A percentile compares a stretch with the other conserved stretches of the same genome.
phyloP scores from a whole-genome alignment of 2,888 invertebrate genomes.

The Cerceris rybyensis region DNA sequence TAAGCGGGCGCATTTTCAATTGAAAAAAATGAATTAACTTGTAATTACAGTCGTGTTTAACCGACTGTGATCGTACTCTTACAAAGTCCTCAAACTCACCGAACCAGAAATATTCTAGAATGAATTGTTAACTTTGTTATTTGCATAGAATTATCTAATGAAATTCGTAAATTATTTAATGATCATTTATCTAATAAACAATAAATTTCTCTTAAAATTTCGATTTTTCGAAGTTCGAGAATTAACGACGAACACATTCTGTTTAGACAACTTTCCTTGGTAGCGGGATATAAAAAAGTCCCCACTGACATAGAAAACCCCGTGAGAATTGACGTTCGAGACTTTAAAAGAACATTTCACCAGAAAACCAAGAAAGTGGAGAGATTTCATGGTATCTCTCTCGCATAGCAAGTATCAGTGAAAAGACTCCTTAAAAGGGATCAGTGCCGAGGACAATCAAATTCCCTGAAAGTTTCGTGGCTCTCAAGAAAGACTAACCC shows the following conservation, averaged over 20 bases:
- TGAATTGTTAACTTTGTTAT: no score
- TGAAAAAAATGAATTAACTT: neutral
- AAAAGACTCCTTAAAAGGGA: neutral
- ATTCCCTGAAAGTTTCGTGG: conserved; percentile 1
- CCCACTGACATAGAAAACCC: neutral
- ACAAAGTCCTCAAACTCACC: no score
- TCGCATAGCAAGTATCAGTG: neutral
- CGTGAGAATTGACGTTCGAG: no score
- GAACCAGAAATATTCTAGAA: no score
- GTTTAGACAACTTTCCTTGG: neutral
- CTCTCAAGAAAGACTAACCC: neutral
- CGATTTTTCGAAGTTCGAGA: neutral
- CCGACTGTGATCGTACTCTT: no score
- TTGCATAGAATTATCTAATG: no score
- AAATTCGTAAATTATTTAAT: no score
- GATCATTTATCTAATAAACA: no score
- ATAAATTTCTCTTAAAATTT: no score
- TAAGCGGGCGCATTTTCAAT: neutral
- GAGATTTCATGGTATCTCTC: neutral
- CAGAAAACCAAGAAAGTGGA: no score
- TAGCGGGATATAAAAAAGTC: neutral
- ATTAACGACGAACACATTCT: neutral
- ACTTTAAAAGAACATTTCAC: no score
- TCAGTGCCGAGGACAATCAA: conserved; percentile 9
- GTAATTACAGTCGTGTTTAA: neutral